phyloP scores from a whole-genome alignment of 1,140 invertebrate genomes.

The Paramacrobiotus metropolitanus region DNA sequence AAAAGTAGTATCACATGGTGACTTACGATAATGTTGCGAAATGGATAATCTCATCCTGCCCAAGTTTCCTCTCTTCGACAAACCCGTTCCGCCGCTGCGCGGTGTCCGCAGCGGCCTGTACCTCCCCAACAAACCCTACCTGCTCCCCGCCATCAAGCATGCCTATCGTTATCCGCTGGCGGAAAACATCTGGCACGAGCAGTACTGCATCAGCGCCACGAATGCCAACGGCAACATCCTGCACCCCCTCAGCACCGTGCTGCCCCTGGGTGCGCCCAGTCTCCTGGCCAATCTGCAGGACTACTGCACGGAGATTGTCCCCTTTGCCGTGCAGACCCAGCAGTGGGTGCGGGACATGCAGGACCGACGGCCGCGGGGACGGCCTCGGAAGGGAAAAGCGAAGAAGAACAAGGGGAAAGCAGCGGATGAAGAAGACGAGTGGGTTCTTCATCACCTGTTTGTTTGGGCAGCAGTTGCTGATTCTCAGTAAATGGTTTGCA shows the following conservation, averaged over 20 bases:
- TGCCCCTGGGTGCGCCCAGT: background rate
- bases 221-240: background rate
- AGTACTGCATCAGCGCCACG: background rate
- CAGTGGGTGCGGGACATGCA: background rate
- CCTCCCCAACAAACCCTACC: background rate
- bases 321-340: background rate
- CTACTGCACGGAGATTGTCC: background rate
- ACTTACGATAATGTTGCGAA: no score
- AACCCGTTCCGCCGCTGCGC: background rate
- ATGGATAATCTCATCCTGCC: no score
- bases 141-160: background rate
- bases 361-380: background rate
- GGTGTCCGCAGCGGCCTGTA: background rate
- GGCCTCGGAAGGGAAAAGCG: background rate
- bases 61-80: background rate
- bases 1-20: no score
- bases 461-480: no score
- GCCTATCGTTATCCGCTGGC: background rate
- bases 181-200: background rate
- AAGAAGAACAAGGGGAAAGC: background rate
- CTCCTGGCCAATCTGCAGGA: background rate
- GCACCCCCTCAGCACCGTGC: background rate
- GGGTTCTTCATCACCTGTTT: no score
- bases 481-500: no score
- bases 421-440: background rate